Evolutionary conservation across 2,797 vertebrate species (phyloP).

Genomic region (Galago senegalensis): DNA sequence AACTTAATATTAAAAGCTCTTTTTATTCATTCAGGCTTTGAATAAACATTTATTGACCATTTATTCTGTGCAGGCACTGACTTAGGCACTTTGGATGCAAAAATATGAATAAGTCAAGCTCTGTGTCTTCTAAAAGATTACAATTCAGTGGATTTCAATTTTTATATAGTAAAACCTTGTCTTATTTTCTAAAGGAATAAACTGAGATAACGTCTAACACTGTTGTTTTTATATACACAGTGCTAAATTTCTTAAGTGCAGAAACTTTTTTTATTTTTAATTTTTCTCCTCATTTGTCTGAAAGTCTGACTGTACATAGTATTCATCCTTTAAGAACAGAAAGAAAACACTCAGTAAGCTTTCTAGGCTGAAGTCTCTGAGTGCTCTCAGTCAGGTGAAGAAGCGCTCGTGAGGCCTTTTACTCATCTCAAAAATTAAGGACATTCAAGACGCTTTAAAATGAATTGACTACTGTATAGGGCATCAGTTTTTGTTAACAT

Average conservation of each 20-base stretch:
- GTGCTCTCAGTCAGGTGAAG: not conserved
- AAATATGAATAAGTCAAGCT: not conserved
- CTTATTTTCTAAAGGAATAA: constrained; percentile 37
- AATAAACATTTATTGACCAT: not conserved
- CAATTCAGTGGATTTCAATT: not conserved
- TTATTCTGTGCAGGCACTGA: not conserved
- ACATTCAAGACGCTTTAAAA: constrained; percentile 6
- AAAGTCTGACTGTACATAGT: not conserved
- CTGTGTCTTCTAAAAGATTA: not conserved
- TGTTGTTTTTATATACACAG: not conserved
- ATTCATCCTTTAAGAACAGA: not conserved
- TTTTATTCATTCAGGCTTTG: not conserved
- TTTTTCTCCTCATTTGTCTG: constrained; percentile 17
- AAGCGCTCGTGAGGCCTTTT: not conserved
- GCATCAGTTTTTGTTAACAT: constrained; percentile 4
- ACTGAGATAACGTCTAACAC: not conserved
- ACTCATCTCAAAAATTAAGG: constrained; percentile 44
- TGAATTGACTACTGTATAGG: not conserved
- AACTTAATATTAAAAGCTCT: not conserved
- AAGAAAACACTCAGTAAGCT: not conserved
- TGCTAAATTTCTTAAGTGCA: not conserved
- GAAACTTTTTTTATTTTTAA: not conserved
- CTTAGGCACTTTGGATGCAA: not conserved
- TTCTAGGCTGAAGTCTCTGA: not conserved
- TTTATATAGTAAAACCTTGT: constrained; percentile 23